Conservation (phyloP, 2,888 invertebrate species). For the Apamea epomidion region DNA sequence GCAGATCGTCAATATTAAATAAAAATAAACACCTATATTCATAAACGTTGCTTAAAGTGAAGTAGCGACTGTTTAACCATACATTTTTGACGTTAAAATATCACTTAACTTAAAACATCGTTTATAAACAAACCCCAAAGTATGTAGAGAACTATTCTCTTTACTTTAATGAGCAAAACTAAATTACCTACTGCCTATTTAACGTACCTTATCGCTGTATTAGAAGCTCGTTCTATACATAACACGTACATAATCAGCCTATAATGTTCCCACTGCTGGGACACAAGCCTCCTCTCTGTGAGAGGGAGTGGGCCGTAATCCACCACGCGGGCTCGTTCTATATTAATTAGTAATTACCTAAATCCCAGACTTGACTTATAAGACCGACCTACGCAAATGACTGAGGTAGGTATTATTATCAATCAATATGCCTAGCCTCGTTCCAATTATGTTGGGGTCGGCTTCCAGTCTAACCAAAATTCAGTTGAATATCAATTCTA, state of each 20-base stretch:
- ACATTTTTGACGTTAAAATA: neutral
- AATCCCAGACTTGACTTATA: neutral
- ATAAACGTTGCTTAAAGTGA: neutral
- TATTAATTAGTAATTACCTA: conserved; percentile 15
- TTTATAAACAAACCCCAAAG: too few relatives aligned
- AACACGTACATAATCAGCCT: too few relatives aligned
- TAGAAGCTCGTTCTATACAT: conserved; percentile 14
- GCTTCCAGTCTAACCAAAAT: too few relatives aligned
- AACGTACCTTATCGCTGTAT: conserved; percentile 10
- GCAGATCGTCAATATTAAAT: neutral
- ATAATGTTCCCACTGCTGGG: too few relatives aligned
- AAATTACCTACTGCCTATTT: conserved; percentile 27
- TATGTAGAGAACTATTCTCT: neutral
- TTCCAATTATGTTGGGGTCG: neutral
- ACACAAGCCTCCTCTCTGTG: too few relatives aligned
- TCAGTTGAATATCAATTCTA: too few relatives aligned
- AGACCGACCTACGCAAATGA: neutral
- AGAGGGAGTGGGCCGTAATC: too few relatives aligned
- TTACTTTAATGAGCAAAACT: conserved; percentile 12
- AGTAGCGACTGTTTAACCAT: neutral
- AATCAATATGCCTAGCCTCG: neutral
- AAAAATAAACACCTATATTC: neutral
- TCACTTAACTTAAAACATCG: neutral
- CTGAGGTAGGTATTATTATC: neutral
- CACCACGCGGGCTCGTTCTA: neutral